A percentile compares a stretch with the other conserved stretches of the same genome.
These are phyloP conservation scores for Emydura subglobosa DNA, from an alignment of 2,113 vertebrate species.

Conservation along the genomic window DNA sequence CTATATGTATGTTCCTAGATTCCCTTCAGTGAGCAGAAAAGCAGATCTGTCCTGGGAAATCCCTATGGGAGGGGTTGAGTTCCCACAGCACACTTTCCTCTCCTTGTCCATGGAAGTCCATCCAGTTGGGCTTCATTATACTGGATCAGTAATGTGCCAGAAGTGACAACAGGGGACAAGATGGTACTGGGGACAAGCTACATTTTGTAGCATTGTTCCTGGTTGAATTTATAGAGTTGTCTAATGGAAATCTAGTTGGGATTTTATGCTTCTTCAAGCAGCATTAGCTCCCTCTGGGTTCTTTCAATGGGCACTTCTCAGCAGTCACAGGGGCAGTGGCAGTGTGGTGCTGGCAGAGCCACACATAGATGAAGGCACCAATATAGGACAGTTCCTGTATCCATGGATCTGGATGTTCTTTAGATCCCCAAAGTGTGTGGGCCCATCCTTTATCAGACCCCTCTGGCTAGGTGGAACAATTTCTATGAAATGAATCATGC, in stretches of 20 bases:
- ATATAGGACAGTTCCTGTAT: not conserved
- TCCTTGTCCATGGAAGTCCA: not conserved
- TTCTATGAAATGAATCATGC: not conserved
- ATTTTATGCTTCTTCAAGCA: not conserved
- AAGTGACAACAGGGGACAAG: not conserved
- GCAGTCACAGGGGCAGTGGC: not conserved
- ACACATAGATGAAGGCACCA: not conserved
- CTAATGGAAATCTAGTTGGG: not conserved
- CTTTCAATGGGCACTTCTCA: too few relatives aligned
- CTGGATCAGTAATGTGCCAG: not conserved
- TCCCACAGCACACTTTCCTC: not conserved
- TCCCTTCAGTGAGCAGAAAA: not conserved
- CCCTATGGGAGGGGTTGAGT: not conserved
- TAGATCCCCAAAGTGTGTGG: not conserved
- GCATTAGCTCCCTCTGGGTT: not conserved
- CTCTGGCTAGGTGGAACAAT: not conserved
- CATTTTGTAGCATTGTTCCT: not conserved
- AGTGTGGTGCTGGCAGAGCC: not conserved
- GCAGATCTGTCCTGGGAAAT: accelerated
- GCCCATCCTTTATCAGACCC: not conserved
- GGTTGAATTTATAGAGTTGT: not conserved
- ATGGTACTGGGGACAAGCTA: not conserved
- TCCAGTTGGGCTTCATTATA: not conserved
- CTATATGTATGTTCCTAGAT: not conserved
- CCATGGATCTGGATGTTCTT: not conserved